These are phyloP conservation scores for Butorides virescens DNA, from an alignment of 2,113 vertebrate species.

Conservation along the genomic window DNA sequence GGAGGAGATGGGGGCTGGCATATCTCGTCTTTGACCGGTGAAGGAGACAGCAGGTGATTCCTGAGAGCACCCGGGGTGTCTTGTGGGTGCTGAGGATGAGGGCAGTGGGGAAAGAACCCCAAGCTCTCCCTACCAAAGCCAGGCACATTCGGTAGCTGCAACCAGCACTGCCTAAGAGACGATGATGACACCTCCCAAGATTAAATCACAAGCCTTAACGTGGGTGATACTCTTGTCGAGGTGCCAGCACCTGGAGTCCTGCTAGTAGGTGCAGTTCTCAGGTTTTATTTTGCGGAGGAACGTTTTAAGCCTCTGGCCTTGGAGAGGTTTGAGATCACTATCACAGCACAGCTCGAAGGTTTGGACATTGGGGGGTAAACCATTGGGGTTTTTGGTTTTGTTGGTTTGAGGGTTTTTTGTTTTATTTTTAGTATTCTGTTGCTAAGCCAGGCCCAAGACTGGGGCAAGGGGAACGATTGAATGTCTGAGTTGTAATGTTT, in stretches of 20 bases:
- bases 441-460: neutral
- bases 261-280: neutral
- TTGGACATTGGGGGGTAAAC: neutral
- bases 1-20: neutral
- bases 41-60: neutral
- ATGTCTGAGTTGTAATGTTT: neutral
- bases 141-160: neutral
- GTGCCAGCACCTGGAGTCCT: neutral
- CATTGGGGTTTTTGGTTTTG: rapidly evolving
- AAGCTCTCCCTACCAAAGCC: neutral
- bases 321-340: neutral
- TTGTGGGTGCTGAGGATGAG: neutral
- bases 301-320: neutral
- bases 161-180: neutral
- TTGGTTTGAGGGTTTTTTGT: neutral
- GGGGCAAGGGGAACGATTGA: neutral
- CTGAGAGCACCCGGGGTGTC: neutral
- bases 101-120: neutral
- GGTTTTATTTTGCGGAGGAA: neutral
- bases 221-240: neutral
- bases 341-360: neutral
- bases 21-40: neutral
- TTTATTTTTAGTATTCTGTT: neutral
- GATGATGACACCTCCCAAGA: neutral
- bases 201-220: rapidly evolving